Evolutionary conservation across 2,888 invertebrate species (phyloP).

Genomic region (Electrophaes corylata): DNA sequence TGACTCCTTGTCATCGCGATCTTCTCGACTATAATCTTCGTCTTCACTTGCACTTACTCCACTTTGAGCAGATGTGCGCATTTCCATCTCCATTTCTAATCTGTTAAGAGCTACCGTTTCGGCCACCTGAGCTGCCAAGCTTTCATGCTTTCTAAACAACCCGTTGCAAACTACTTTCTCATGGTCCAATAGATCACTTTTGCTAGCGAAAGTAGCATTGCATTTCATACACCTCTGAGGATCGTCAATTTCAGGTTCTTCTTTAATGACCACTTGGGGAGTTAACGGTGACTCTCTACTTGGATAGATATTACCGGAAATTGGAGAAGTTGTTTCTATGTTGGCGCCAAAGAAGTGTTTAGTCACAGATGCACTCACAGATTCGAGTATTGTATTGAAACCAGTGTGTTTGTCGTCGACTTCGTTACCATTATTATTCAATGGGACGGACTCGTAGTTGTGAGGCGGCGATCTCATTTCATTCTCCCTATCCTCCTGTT

Average conservation of each 20-base stretch:
- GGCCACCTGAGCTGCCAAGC: conserved; percentile 90
- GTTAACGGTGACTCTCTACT: conserved; percentile 63
- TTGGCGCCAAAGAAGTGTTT: conserved; percentile 89
- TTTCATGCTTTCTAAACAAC: conserved; percentile 86
- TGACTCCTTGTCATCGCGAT: conserved; percentile 81
- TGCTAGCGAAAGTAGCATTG: conserved; percentile 83
- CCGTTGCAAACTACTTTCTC: conserved; percentile 87
- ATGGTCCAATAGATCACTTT: conserved; percentile 87
- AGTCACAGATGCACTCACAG: conserved; percentile 89
- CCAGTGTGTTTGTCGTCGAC: conserved; percentile 83
- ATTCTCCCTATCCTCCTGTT: conserved; percentile 64
- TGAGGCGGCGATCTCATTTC: conserved; percentile 54
- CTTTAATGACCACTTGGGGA: conserved; percentile 62
- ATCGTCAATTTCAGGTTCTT: conserved; percentile 72
- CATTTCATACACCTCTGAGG: conserved; percentile 84
- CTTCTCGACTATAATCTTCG: conserved; percentile 82
- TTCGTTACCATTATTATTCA: conserved; percentile 59
- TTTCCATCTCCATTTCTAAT: conserved; percentile 79
- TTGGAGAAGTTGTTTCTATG: conserved; percentile 86
- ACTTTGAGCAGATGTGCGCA: conserved; percentile 78
- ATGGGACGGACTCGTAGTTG: conserved; percentile 64
- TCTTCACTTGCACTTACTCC: conserved; percentile 85
- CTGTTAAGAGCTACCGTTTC: conserved; percentile 85
- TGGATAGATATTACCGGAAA: conserved; percentile 75
- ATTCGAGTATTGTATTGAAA: conserved; percentile 89